These are phyloP conservation scores for Neuroterus valhalla DNA, from an alignment of 1,140 invertebrate genomes.

Conservation along the genomic window DNA sequence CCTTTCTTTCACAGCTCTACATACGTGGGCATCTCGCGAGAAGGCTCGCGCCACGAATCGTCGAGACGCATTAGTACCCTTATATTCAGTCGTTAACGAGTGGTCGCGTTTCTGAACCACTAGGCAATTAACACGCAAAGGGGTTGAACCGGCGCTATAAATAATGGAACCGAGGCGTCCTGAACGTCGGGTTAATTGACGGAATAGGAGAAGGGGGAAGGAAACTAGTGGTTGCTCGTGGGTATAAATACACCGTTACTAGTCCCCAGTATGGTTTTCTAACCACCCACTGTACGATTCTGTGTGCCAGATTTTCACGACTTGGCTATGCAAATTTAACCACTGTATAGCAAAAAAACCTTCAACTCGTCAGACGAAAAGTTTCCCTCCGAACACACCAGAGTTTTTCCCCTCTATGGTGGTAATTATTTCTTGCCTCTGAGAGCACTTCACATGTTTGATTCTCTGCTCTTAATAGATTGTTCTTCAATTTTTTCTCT, in stretches of 20 bases:
- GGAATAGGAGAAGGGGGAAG: slow-evolving; percentile 45
- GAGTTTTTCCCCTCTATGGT: neutral
- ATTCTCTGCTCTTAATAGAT: neutral
- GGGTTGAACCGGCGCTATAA: slow-evolving; percentile 50
- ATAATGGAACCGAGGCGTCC: slow-evolving; percentile 50
- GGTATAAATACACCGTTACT: slow-evolving; percentile 31
- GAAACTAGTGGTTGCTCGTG: slow-evolving; percentile 36
- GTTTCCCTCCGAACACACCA: no score
- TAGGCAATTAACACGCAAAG: slow-evolving; percentile 53
- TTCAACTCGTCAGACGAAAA: slow-evolving; percentile 35
- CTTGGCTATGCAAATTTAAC: slow-evolving; percentile 30
- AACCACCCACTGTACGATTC: slow-evolving; percentile 44
- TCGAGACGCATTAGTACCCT: slow-evolving; percentile 42
- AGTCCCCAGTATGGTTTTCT: slow-evolving; percentile 36
- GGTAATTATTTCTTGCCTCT: no score
- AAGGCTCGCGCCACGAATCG: slow-evolving; percentile 53
- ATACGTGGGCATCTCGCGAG: slow-evolving; percentile 48
- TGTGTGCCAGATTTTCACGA: slow-evolving; percentile 40
- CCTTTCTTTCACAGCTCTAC: slow-evolving; percentile 13
- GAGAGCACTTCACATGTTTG: no score
- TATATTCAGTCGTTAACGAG: slow-evolving; percentile 56
- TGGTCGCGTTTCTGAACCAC: slow-evolving; percentile 44
- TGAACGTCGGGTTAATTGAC: slow-evolving; percentile 56
- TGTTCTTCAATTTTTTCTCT: neutral
- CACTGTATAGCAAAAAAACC: slow-evolving; percentile 31